These are phyloP conservation scores for Theristicus caerulescens DNA, from an alignment of 2,113 vertebrate species.

Conservation along the genomic window DNA sequence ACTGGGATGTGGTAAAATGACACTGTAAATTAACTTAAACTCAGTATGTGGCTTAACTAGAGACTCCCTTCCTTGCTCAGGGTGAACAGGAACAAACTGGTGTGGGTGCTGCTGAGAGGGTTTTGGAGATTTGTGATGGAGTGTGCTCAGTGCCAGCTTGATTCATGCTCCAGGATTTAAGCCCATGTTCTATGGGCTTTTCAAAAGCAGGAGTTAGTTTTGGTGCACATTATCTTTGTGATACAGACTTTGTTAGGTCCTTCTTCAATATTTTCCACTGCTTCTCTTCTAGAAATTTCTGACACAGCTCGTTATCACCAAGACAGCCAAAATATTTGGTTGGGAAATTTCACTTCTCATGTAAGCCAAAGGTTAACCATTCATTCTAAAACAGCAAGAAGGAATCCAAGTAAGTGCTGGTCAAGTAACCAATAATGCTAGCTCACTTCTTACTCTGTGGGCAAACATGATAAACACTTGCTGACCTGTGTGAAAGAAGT, in stretches of 20 bases:
- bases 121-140: neutral
- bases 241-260: slow-evolving; percentile 5
- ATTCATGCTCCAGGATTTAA: neutral
- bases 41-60: neutral
- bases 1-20: neutral
- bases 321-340: neutral
- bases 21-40: neutral
- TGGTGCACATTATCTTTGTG: neutral
- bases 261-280: slow-evolving; percentile 63
- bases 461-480: neutral
- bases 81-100: neutral
- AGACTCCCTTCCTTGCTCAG: neutral
- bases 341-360: neutral
- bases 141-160: neutral
- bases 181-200: neutral
- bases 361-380: neutral
- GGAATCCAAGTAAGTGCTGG: neutral
- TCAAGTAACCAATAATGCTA: neutral
- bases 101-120: neutral
- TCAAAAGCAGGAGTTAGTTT: neutral
- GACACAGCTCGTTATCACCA: slow-evolving; percentile 55
- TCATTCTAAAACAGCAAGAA: neutral
- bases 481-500: neutral
- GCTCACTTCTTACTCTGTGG: neutral
- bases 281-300: slow-evolving; percentile 58